Base-by-base conservation (phyloP, 2,797 vertebrate genomes). In the Craterocephalus amniculus region DNA sequence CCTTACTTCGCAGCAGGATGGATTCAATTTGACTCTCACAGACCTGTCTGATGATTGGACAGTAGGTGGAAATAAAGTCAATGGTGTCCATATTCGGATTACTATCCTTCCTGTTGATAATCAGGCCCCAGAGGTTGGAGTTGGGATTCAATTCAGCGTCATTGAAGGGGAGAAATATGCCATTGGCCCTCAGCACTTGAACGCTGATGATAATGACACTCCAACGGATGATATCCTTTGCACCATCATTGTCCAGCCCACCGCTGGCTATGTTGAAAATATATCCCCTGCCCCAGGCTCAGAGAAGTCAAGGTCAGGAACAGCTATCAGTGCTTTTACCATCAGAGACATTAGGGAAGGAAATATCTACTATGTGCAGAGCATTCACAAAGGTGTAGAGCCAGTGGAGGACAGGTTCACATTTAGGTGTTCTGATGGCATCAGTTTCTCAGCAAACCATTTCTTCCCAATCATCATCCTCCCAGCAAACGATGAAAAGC, bases 261-360 rank as follows among this genome's bases (percentile, higher is more conserved):
- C 89, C 0, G 96, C 95, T 2, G 97, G 97, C 26, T 99, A 98
- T 22, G 81, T 98, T 58, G 97, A 99, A 85, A 98, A 99, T 85
- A 95, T 97, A 73, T 97, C 97, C 63, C 97, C 97, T 20, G 96
- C 96, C 13, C 96, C 96, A 13, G 97, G 97, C 71, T 99, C 97
- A 38, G 97, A 99, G 84, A 98, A 97, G 86, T 98, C 97, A 16
- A 94, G 96, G 86, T 95, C 95, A 55, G 97, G 97, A 45, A 70
- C 92, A 45, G 96, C 97, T 61, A 81, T 98, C 76, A 99, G 96
- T 78, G 97, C 97, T 64, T 99, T 99, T 65, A 96, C 94, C 2
- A 91, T 98, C 68, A 94, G 96, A 84, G 96, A 98, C 69, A 87
- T 98, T 63, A 92, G 88, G 54, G 94, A 95, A 58, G 86, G 92